A percentile compares a stretch with the other conserved stretches of the same genome.
Conservation (phyloP, 2,888 invertebrate genomes). For the Endomychus coccineus region DNA sequence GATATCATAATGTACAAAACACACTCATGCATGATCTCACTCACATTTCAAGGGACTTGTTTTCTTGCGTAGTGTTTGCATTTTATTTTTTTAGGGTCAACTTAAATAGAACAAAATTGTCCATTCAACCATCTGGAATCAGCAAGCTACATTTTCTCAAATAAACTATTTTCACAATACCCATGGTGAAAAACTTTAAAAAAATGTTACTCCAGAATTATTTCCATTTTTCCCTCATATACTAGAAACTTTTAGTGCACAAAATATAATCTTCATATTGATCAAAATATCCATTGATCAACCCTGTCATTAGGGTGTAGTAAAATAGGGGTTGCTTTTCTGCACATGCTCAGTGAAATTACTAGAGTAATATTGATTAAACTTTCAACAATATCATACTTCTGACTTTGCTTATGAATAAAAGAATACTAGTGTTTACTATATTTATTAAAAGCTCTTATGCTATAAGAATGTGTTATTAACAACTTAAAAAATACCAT, state of each 20-base stretch:
- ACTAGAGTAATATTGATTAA: no score
- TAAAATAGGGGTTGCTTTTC: constrained; percentile 29
- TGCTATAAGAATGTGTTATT: no score
- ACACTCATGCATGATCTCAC: constrained; percentile 42
- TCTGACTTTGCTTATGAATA: no score
- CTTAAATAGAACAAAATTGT: not conserved
- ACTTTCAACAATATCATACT: no score
- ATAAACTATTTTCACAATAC: not conserved
- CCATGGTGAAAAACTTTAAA: not conserved
- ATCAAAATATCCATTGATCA: constrained; percentile 38
- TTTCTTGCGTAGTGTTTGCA: constrained; percentile 91
- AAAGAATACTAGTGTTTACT: no score
- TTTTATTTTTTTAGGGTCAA: constrained; percentile 34
- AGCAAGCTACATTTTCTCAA: not conserved
- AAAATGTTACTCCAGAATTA: no score
- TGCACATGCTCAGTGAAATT: constrained; percentile 34
- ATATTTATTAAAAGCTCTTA: no score
- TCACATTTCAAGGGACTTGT: constrained; percentile 92
- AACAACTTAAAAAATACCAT: no score
- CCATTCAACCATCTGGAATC: not conserved
- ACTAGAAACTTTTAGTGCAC: no score
- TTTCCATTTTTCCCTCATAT: no score
- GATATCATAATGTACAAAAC: not conserved
- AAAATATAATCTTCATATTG: constrained; percentile 33
- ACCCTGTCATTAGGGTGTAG: constrained; percentile 34